Percentiles rank a stretch among this genome's conserved stretches.
Conservation (phyloP, 1,140 invertebrate species). For the Spodoptera frugiperda region DNA sequence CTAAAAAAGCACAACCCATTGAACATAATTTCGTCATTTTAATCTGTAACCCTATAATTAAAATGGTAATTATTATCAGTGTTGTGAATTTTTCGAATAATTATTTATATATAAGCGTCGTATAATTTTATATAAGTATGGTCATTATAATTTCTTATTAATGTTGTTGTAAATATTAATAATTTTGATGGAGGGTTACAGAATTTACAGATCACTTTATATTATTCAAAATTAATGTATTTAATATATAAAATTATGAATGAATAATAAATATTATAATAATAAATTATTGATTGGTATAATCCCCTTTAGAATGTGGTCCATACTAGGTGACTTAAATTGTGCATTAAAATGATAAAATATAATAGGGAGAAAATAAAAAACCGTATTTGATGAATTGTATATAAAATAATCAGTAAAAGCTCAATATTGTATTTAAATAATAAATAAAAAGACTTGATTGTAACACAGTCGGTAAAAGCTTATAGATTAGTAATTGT, state of each 20-base stretch:
- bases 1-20: conserved; percentile 53
- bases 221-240: conserved; percentile 31
- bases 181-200: conserved; percentile 54
- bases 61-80: conserved; percentile 60
- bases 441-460: conserved; percentile 82
- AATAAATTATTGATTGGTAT: conserved; percentile 48
- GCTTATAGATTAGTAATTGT: conserved; percentile 76
- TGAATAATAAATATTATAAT: conserved; percentile 46
- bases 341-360: conserved; percentile 81
- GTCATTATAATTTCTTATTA: conserved; percentile 21
- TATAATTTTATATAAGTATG: conserved; percentile 35
- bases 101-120: conserved; percentile 47
- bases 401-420: conserved; percentile 79
- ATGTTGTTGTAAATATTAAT: conserved; percentile 39
- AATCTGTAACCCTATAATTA: conserved; percentile 55
- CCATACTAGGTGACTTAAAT: conserved; percentile 83
- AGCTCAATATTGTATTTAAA: conserved; percentile 81
- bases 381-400: conserved; percentile 63
- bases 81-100: conserved; percentile 63
- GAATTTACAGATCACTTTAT: conserved; percentile 48
- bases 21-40: conserved; percentile 44
- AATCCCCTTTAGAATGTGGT: conserved; percentile 80
- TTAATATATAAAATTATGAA: conserved; percentile 42
- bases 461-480: conserved; percentile 71
- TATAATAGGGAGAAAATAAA: conserved; percentile 62